Percentiles rank a stretch among this genome's conserved stretches.
Conservation (phyloP, 2,797 vertebrate species). For the Scolopax rusticola region DNA sequence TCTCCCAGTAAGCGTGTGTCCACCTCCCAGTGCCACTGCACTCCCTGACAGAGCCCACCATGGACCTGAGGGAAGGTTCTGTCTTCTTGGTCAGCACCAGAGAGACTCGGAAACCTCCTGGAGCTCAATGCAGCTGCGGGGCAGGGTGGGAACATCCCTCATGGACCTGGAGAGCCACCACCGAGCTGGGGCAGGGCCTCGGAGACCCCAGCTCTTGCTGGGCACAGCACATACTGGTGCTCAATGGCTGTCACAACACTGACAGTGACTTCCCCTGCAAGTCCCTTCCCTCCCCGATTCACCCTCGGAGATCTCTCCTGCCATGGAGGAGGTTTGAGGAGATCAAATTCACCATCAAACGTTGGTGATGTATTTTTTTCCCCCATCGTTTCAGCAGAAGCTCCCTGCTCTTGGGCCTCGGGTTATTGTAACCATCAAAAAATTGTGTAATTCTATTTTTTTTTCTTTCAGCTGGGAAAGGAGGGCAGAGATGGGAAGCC, state of each 20-base stretch:
- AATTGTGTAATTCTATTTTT: fast-evolving
- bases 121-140: background rate
- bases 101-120: fast-evolving
- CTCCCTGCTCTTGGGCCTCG: background rate
- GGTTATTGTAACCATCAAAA: background rate
- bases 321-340: fast-evolving
- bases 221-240: fast-evolving
- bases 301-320: fast-evolving
- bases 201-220: background rate
- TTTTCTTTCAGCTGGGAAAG: background rate
- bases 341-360: background rate
- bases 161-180: fast-evolving
- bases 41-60: background rate
- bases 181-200: fast-evolving
- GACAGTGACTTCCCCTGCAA: fast-evolving
- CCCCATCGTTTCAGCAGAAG: background rate
- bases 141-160: fast-evolving
- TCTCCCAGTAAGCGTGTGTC: fast-evolving
- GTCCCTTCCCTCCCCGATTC: background rate
- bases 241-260: fast-evolving
- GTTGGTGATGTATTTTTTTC: background rate
- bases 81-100: background rate
- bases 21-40: fast-evolving
- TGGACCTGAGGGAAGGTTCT: fast-evolving
- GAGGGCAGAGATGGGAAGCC: background rate